Evolutionary conservation across 2,888 invertebrate genomes (phyloP).

Genomic region (Drosophila ustulata): DNA sequence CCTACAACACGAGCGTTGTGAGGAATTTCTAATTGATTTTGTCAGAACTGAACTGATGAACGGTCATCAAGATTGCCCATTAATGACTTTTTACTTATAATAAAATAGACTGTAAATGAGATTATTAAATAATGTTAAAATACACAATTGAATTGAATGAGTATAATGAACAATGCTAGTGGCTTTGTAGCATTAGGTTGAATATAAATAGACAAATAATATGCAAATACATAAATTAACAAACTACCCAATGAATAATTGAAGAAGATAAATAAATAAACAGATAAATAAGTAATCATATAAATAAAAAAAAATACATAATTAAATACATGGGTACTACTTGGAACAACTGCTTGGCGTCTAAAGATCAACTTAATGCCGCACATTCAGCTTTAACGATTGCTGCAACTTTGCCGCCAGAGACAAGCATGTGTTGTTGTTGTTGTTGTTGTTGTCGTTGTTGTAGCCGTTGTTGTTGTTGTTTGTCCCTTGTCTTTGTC

Average conservation of each 20-base stretch:
- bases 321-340: background rate
- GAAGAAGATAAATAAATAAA: no score
- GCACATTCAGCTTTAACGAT: constrained; percentile 13
- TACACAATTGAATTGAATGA: background rate
- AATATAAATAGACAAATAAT: no score
- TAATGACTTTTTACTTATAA: no score
- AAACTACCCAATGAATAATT: no score
- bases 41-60: background rate
- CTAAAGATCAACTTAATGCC: constrained; percentile 39
- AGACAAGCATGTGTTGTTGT: background rate
- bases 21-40: background rate
- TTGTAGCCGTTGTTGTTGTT: constrained; percentile 5
- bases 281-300: no score
- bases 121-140: background rate
- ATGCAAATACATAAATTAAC: no score
- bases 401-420: background rate
- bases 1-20: background rate
- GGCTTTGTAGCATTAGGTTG: no score
- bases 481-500: constrained; percentile 17
- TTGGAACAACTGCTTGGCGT: background rate
- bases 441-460: no score
- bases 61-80: background rate
- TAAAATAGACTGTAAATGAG: no score
- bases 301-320: no score
- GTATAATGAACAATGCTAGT: no score